These are phyloP conservation scores for Pogonognathellus flavescens DNA, from an alignment of 1,140 invertebrate species.

Conservation along the genomic window DNA sequence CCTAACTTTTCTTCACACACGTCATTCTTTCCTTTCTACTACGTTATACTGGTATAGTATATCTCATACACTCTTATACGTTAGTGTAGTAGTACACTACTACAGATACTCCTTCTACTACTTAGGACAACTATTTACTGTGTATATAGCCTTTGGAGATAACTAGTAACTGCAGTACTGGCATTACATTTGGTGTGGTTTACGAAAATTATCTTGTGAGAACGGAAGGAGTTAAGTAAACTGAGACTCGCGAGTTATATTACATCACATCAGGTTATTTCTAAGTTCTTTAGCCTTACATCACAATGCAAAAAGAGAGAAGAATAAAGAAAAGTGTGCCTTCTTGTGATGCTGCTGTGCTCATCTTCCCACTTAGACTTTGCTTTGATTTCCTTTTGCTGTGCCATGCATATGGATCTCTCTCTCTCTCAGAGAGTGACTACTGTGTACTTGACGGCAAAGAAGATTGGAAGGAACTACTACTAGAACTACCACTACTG, in stretches of 20 bases:
- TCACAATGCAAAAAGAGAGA: conserved; percentile 43
- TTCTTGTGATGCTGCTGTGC: not conserved
- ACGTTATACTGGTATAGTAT: not conserved
- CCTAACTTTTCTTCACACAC: not conserved
- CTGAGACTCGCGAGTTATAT: conserved; percentile 29
- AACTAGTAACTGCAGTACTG: not conserved
- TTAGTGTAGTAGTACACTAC: not conserved
- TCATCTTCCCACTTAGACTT: conserved; percentile 46
- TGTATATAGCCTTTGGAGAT: not conserved
- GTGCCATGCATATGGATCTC: not conserved
- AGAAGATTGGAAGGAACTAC: conserved; percentile 43
- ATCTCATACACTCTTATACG: not conserved
- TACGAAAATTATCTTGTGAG: conserved; percentile 27
- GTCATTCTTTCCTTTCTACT: not conserved
- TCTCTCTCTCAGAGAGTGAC: not conserved
- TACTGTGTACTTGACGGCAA: conserved; percentile 12
- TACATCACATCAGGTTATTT: conserved; percentile 50
- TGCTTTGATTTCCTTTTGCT: conserved; percentile 37
- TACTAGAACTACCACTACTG: too few species aligned
- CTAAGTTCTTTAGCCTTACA: conserved; percentile 25
- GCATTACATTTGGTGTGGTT: conserved; percentile 3
- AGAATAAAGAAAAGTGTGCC: conserved; percentile 32
- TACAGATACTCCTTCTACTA: not conserved
- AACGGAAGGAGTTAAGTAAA: conserved; percentile 38
- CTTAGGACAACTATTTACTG: not conserved